Conservation (phyloP, 2,113 vertebrate genomes). For the Gavialis gangeticus region DNA sequence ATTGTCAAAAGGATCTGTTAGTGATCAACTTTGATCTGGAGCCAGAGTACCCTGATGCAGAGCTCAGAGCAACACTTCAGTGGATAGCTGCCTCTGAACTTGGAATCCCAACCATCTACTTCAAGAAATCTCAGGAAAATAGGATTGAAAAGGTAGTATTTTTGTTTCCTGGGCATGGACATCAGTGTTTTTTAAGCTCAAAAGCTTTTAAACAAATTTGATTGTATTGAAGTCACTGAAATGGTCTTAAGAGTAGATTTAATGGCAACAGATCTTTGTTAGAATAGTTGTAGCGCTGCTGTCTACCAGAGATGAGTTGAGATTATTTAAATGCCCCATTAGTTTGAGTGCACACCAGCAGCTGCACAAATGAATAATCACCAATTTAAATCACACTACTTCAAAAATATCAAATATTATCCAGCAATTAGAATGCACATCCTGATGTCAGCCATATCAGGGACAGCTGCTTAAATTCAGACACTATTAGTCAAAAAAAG, state of each 20-base stretch:
- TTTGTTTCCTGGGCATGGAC: neutral
- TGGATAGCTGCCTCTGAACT: constrained; percentile 98
- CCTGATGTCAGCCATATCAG: accelerated
- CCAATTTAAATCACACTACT: neutral
- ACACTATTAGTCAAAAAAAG: neutral
- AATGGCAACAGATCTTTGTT: neutral
- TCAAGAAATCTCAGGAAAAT: constrained; percentile 91
- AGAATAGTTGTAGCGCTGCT: neutral
- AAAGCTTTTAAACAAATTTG: neutral
- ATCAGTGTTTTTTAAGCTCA: neutral
- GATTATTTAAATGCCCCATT: no score
- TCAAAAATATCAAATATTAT: neutral
- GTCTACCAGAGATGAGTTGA: neutral
- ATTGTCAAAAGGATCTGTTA: constrained; percentile 83
- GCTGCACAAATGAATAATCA: neutral
- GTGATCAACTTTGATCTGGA: constrained; percentile 94
- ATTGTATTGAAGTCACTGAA: neutral
- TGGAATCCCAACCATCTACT: constrained; percentile 90
- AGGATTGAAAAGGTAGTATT: constrained; percentile 87
- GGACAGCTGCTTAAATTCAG: neutral
- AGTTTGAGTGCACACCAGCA: no score
- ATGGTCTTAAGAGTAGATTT: neutral
- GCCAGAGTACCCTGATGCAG: constrained; percentile 83
- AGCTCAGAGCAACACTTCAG: constrained; percentile 90
- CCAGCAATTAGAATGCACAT: neutral